Percentiles rank a stretch among this genome's conserved stretches.
These are phyloP conservation scores for Meteorus cinctellus DNA, from an alignment of 2,888 invertebrate genomes.

Conservation along the genomic window DNA sequence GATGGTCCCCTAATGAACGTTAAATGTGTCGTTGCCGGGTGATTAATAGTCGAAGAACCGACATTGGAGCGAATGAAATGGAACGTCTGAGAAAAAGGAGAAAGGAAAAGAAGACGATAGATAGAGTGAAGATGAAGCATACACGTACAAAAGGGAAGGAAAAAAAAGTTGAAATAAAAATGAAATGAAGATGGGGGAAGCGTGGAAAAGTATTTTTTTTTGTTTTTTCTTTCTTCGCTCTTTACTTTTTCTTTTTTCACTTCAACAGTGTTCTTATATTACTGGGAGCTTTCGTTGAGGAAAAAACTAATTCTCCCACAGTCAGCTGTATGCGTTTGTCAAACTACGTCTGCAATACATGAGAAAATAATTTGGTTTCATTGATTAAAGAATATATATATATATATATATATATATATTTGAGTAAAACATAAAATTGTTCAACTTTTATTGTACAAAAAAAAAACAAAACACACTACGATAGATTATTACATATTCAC, in stretches of 20 bases:
- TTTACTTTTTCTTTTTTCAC: neutral
- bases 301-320: slow-evolving; percentile 38
- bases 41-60: slow-evolving; percentile 54
- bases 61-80: slow-evolving; percentile 1
- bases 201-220: slow-evolving; percentile 44
- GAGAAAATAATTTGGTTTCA: neutral
- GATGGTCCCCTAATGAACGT: slow-evolving; percentile 54
- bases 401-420: neutral
- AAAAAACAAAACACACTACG: slow-evolving; percentile 49
- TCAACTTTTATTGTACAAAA: slow-evolving; percentile 51
- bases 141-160: neutral
- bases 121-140: slow-evolving; percentile 40
- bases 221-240: neutral
- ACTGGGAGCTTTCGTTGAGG: neutral
- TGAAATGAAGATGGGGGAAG: slow-evolving; percentile 38
- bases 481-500: slow-evolving; percentile 48
- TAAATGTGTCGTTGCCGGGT: slow-evolving; percentile 55
- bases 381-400: neutral
- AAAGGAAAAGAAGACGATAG: neutral
- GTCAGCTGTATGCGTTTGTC: slow-evolving; percentile 18
- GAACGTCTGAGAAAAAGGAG: neutral
- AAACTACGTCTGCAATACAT: neutral
- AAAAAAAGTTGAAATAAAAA: slow-evolving; percentile 13
- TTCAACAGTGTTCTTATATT: slow-evolving; percentile 27
- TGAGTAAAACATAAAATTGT: slow-evolving; percentile 3